Base-by-base conservation (phyloP, 2,797 vertebrate genomes). In the Aldrovandia affinis region DNA sequence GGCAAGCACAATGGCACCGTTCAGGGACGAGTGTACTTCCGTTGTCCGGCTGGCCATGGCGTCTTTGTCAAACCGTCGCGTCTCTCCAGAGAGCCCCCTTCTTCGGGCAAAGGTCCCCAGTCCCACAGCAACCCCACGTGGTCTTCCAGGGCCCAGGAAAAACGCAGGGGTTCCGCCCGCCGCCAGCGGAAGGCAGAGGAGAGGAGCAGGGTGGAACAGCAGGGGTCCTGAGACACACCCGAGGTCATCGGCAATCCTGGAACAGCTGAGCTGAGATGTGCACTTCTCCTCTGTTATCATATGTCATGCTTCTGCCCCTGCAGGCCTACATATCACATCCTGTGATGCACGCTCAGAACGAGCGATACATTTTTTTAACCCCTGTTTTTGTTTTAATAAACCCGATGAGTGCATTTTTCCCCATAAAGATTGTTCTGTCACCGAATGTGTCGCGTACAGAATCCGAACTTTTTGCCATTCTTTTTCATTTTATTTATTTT, bases 1-100 rank as follows among this genome's bases (percentile, higher is more conserved):
- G 96, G 98, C 88, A 96, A 97, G 89, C 97, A 96, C 55, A 93
- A 96, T 4, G 95, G 95, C 86, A 94, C 96, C 30, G 97, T 99
- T 86, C 96, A 96, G 92, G 96, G 96, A 68, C 93, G 95, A 90
- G 95, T 96, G 85, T 97, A 96, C 83, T 96, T 97, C 93, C 96
- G 95, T 87, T 96, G 95, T 87, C 94, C 95, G 22, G 95, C 95
- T 0, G 94, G 91, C 59, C 96, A 96, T 0, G 96, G 97, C 0
- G 89, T 97, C 87, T 97, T 96, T 2, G 96, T 96, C 85, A 95
- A 96, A 85, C 97, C 97, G 0, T 93, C 95, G 59, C 94, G 93
- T 85, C 96, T 96, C 87, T 95, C 93, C 86, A 95, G 92, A 93
- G 93, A 90, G 4, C 93, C 94, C n/a, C 94, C 95, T 70, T 94